phyloP scores from a whole-genome alignment of 2,797 vertebrate genomes.

The Eleutherodactylus coqui region DNA sequence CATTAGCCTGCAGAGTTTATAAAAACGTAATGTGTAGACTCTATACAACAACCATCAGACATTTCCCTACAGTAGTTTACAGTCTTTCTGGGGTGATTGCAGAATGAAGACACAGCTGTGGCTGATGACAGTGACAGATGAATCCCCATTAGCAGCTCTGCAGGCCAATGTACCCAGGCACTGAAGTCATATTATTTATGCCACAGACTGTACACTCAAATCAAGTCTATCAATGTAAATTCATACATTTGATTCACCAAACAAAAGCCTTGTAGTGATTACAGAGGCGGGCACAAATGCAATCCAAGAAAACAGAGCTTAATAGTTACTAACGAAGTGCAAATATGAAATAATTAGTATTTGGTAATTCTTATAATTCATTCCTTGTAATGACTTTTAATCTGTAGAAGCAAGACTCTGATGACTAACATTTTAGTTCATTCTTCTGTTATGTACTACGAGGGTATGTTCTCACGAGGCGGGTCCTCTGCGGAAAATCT shows the following conservation, averaged over 20 bases:
- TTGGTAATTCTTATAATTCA: background rate
- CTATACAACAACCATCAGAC: background rate
- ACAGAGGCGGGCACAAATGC: background rate
- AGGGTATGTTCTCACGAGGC: too few relatives aligned
- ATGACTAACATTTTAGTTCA: background rate
- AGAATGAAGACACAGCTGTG: constrained; percentile 55
- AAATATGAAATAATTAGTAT: background rate
- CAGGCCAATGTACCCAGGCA: background rate
- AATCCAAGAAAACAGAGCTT: background rate
- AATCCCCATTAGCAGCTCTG: constrained; percentile 57
- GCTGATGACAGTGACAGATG: constrained; percentile 50
- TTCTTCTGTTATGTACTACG: too few relatives aligned
- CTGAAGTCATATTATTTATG: constrained; percentile 1
- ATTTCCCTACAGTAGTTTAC: background rate
- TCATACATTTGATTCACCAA: background rate
- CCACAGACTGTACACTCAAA: background rate
- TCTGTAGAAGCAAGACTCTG: background rate
- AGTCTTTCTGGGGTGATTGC: constrained; percentile 10
- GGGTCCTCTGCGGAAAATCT: too few relatives aligned
- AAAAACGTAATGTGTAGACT: background rate
- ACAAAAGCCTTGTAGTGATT: background rate
- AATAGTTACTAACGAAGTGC: background rate
- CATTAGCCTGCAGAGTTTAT: background rate
- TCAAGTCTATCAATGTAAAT: background rate
- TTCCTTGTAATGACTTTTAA: background rate